Evolutionary conservation across 2,888 invertebrate species (phyloP).

Genomic region (Volucella inanis): DNA sequence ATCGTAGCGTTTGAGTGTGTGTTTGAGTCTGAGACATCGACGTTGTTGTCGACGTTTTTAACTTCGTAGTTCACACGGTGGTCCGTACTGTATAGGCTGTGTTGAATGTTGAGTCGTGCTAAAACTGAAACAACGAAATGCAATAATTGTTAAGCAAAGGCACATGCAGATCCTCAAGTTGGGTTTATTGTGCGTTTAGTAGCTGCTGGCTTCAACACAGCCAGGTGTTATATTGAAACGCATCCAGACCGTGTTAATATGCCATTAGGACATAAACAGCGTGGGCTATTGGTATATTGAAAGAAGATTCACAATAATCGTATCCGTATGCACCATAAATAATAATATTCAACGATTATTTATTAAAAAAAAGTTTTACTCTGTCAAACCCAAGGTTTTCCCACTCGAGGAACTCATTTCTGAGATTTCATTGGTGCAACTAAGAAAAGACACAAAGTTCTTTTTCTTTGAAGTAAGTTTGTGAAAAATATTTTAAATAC

Average conservation of each 20-base stretch:
- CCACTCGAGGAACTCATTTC: too few species aligned
- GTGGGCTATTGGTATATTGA: too few species aligned
- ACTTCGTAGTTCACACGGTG: not conserved
- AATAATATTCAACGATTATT: too few species aligned
- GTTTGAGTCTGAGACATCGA: conserved; percentile 15
- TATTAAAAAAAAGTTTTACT: too few species aligned
- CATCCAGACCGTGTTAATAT: conserved; percentile 46
- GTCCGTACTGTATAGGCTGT: conserved; percentile 30
- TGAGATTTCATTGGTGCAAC: too few species aligned
- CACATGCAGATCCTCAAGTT: conserved; percentile 29
- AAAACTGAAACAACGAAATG: conserved; percentile 62
- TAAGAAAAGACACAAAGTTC: too few species aligned
- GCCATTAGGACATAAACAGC: conserved; percentile 16
- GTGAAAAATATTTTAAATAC: too few species aligned
- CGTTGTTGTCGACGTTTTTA: not conserved
- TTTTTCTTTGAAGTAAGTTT: too few species aligned
- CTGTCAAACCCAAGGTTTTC: too few species aligned
- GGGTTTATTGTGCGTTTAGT: conserved; percentile 28
- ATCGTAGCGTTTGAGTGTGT: conserved; percentile 20
- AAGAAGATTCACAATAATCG: too few species aligned
- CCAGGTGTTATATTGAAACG: conserved; percentile 60
- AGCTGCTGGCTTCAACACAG: conserved; percentile 29
- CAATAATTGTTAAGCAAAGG: conserved; percentile 71
- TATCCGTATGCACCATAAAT: too few species aligned
- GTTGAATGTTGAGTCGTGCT: not conserved